Conservation (phyloP, 2,113 vertebrate species). For the Nycticorax nycticorax region DNA sequence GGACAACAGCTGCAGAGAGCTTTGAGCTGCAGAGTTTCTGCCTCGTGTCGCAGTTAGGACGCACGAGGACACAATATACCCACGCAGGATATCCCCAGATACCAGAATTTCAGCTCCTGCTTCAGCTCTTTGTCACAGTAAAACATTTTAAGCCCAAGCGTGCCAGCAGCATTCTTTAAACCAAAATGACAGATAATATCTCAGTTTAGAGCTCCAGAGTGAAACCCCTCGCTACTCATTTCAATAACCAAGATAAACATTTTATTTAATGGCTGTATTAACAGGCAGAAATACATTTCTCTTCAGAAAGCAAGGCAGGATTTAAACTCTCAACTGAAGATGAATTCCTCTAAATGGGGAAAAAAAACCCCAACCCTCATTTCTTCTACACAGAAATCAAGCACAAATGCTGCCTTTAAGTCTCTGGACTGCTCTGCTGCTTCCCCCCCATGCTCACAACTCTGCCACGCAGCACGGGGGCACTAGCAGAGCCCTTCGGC, state of each 20-base stretch:
- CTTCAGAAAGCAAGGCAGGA: background rate
- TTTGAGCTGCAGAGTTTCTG: background rate
- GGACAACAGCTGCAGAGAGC: slow-evolving; percentile 14
- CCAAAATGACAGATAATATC: background rate
- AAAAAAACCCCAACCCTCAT: background rate
- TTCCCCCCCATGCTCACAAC: too few relatives aligned
- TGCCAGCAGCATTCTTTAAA: background rate
- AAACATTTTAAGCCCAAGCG: background rate
- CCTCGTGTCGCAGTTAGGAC: fast-evolving
- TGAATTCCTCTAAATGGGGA: background rate
- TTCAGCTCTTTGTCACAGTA: background rate
- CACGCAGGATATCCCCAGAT: background rate
- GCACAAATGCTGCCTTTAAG: background rate
- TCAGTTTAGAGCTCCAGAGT: background rate
- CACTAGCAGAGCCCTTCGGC: fast-evolving
- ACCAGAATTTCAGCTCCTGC: background rate
- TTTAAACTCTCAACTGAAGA: background rate
- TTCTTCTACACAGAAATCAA: background rate
- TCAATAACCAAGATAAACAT: slow-evolving; percentile 20
- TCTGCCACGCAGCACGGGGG: fast-evolving
- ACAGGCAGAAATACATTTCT: background rate
- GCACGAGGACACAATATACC: background rate
- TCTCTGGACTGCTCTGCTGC: background rate
- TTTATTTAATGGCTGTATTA: background rate
- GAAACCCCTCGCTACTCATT: background rate